Percentiles rank a stretch among this genome's conserved stretches.
These are phyloP conservation scores for Fulica atra DNA, from an alignment of 2,113 vertebrate genomes.

Conservation along the genomic window DNA sequence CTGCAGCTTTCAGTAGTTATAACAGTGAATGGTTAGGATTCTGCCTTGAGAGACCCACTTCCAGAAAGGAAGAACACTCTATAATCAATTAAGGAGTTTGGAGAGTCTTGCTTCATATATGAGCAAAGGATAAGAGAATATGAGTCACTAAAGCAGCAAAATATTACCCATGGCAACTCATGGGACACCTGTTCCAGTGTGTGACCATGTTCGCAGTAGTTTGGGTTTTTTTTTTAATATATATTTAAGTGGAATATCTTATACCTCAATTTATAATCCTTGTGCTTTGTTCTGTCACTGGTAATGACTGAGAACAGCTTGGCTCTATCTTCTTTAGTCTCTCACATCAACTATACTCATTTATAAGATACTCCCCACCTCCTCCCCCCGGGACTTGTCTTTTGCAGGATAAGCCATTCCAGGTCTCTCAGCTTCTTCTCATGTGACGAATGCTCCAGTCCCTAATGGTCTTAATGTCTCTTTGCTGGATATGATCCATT, in stretches of 20 bases:
- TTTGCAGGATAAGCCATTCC: not conserved
- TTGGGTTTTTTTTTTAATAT: no score
- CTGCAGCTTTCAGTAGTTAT: not conserved
- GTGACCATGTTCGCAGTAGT: not conserved
- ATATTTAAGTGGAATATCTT: not conserved
- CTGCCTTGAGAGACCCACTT: not conserved
- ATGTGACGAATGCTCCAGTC: not conserved
- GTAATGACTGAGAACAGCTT: not conserved
- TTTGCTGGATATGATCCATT: fast-evolving
- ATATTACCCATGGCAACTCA: not conserved
- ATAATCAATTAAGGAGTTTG: fast-evolving
- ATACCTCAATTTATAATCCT: fast-evolving
- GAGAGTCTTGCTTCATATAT: not conserved
- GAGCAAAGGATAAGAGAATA: not conserved
- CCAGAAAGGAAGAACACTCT: not conserved
- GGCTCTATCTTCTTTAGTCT: not conserved
- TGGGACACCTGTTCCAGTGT: not conserved
- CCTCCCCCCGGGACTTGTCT: not conserved
- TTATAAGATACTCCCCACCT: not conserved
- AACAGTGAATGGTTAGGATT: not conserved
- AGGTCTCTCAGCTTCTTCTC: not conserved
- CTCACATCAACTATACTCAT: not conserved
- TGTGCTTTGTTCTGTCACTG: not conserved
- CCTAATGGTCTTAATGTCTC: no score
- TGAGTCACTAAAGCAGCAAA: not conserved